These are phyloP conservation scores for Gymnocephalus cernua DNA, from an alignment of 2,113 vertebrate genomes.

Conservation along the genomic window DNA sequence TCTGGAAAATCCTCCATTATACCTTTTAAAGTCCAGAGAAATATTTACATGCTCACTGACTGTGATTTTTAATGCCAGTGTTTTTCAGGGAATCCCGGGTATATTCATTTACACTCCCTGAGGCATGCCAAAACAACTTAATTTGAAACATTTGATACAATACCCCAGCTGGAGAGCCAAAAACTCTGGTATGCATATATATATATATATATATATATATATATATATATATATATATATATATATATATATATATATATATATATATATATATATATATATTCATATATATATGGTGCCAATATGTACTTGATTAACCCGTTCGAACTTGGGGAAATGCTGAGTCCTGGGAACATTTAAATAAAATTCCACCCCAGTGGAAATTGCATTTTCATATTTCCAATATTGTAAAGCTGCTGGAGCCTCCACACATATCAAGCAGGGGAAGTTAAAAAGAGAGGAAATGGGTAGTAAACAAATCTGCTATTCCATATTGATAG, in stretches of 20 bases:
- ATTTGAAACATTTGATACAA: conserved; percentile 21
- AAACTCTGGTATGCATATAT: neutral
- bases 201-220: neutral
- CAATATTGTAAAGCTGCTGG: neutral
- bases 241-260: neutral
- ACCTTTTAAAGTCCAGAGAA: neutral
- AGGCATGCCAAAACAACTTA: conserved; percentile 5
- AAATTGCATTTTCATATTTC: conserved; percentile 6
- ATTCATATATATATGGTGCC: neutral
- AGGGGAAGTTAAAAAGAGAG: neutral
- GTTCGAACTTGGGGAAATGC: neutral
- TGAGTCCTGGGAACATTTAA: neutral
- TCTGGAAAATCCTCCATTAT: too few relatives aligned
- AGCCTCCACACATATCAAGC: neutral
- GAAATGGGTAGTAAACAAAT: neutral
- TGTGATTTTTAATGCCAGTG: neutral
- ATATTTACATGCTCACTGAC: conserved; percentile 2
- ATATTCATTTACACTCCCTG: neutral
- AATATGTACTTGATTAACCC: conserved; percentile 9
- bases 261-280: neutral
- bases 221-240: neutral
- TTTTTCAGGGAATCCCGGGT: neutral
- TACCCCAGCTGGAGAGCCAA: neutral
- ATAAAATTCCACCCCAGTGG: neutral
- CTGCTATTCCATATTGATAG: neutral